Conservation (phyloP, 2,888 invertebrate genomes). For the Halictus ligatus region DNA sequence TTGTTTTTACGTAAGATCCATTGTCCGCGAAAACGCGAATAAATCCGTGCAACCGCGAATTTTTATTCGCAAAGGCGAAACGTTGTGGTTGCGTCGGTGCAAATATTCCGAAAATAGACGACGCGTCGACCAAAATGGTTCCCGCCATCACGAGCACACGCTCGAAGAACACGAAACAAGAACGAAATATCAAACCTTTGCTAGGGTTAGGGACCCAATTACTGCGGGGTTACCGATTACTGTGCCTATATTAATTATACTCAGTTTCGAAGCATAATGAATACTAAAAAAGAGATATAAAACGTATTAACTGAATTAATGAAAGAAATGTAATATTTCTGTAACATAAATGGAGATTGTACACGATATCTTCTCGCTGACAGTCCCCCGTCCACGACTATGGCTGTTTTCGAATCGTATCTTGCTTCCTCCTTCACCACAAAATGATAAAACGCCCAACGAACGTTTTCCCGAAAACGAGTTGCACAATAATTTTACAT, state of each 20-base stretch:
- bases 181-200: neutral
- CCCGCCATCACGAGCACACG: neutral
- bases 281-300: too few species aligned
- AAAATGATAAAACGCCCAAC: neutral
- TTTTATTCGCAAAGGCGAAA: neutral
- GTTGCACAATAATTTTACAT: neutral
- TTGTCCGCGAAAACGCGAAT: neutral
- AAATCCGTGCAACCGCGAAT: neutral
- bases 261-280: too few species aligned
- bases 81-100: neutral
- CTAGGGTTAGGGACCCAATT: too few species aligned
- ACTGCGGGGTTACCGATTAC: too few species aligned
- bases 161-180: neutral
- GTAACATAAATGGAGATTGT: neutral
- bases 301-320: too few species aligned
- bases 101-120: neutral
- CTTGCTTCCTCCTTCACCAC: constrained; percentile 26
- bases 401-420: constrained; percentile 19
- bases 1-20: neutral
- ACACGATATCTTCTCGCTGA: constrained; percentile 16
- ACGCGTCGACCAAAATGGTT: neutral
- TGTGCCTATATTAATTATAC: too few species aligned
- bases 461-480: neutral
- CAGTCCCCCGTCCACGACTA: constrained; percentile 2
- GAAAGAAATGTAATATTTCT: too few species aligned